Evolutionary conservation across 1,140 invertebrate genomes (phyloP).

Genomic region (Drosophila pachea): DNA sequence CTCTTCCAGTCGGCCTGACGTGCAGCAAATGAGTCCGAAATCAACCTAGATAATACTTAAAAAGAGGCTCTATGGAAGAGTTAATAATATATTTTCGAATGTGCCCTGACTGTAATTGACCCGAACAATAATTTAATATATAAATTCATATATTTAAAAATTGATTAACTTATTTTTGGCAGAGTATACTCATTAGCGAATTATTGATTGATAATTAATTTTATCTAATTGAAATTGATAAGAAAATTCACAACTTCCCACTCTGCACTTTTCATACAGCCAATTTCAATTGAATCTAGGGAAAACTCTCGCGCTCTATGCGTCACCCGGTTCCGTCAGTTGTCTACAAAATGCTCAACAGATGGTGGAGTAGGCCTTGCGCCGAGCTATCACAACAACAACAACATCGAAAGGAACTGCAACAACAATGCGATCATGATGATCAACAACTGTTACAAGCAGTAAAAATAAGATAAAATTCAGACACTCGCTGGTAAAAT

Average conservation of each 20-base stretch:
- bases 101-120: too few species aligned
- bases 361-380: constrained; percentile 64
- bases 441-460: constrained; percentile 69
- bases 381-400: constrained; percentile 42
- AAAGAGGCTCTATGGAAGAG: too few species aligned
- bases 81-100: background rate
- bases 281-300: constrained; percentile 18
- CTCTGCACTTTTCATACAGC: background rate
- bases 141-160: too few species aligned
- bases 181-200: background rate
- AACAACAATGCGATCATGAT: constrained; percentile 36
- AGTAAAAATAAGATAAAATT: constrained; percentile 72
- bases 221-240: background rate
- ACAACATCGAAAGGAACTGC: constrained; percentile 23
- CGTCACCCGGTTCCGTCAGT: constrained; percentile 48
- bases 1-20: too few species aligned
- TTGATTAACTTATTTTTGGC: too few species aligned
- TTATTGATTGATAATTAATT: background rate
- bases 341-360: constrained; percentile 58
- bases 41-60: too few species aligned
- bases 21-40: too few species aligned
- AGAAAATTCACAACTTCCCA: background rate
- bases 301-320: constrained; percentile 33
- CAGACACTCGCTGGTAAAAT: constrained; percentile 53
- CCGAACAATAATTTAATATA: too few species aligned